Base-by-base conservation (phyloP, 1,140 invertebrate genomes). In the Zaprionus taronus region DNA sequence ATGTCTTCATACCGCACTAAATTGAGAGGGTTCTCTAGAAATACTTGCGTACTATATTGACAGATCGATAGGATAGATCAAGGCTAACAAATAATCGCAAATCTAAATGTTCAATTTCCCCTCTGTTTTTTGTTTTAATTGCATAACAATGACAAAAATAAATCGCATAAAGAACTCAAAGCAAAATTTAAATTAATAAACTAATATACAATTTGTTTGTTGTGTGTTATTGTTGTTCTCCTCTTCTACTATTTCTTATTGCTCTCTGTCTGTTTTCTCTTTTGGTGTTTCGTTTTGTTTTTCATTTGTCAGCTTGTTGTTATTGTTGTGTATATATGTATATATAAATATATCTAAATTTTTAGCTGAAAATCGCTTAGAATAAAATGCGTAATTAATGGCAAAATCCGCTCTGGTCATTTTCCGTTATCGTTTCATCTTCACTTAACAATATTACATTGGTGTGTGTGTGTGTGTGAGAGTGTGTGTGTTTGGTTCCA, bases 341-440 rank as follows among this genome's bases (percentile, higher is more conserved):
- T 58, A 38, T 65, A 14, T 67, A 31, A 31, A 75, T 79, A 51
- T 60, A 79, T 79, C 28, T 72, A 80, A 77, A 73, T 77, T 51
- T 51, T 67, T 56, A 58, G 74, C 74, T 73, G 74, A 77, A 64
- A 73, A 67, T 77, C 41, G 80, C 83, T 87, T 86, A 86, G 47
- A 75, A 63, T 81, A 79, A 87, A 87, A 84, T 84, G 84, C 84
- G 83, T 80, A 81, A 79, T 76, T 84, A 89, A 87, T 87, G 83
- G 83, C 83, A 87, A 89, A 89, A 81, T 84, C 71, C 65, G 78
- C 73, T 71, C 58, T 78, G 71, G 67, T 86, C 44, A 84, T 81
- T 61, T 69, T 63, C 63, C 64, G 72, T 75, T 60, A 60, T 75
- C 38, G 4, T 53, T 69, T 36, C 36, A 3, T 62, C n/a, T 68